A percentile compares a stretch with the other conserved stretches of the same genome.
Conservation (phyloP, 2,888 invertebrate species). For the Blera fallax region DNA sequence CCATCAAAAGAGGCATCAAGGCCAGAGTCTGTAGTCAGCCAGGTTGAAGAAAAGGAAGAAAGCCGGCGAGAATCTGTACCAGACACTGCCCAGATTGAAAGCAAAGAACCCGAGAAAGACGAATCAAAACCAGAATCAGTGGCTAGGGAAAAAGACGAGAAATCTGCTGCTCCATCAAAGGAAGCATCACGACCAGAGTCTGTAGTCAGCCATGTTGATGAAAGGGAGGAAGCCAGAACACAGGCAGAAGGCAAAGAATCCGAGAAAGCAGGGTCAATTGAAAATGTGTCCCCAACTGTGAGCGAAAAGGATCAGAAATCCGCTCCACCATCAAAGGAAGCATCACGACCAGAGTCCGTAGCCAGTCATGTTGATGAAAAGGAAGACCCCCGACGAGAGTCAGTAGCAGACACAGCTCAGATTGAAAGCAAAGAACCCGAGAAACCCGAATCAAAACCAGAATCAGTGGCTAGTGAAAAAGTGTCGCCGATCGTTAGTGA, state of each 20-base stretch:
- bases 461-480: constrained; percentile 30
- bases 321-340: constrained; percentile 48
- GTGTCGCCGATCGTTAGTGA: constrained; percentile 32
- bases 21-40: constrained; percentile 66
- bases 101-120: not conserved
- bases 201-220: not conserved
- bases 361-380: constrained; percentile 10
- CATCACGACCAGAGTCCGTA: constrained; percentile 72
- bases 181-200: constrained; percentile 8
- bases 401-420: constrained; percentile 23
- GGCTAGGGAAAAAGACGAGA: constrained; percentile 21
- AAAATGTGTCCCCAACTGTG: constrained; percentile 52
- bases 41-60: constrained; percentile 65
- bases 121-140: not conserved
- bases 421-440: constrained; percentile 5
- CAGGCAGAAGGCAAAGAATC: not conserved
- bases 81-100: constrained; percentile 26
- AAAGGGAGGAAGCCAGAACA: no score
- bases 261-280: constrained; percentile 55
- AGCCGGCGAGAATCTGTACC: not conserved
- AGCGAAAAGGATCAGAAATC: constrained; percentile 65
- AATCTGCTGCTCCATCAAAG: not conserved
- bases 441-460: not conserved
- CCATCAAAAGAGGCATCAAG: constrained; percentile 67
- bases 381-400: not conserved